Base-by-base conservation (phyloP, 2,888 invertebrate genomes). In the Suillia variegata region DNA sequence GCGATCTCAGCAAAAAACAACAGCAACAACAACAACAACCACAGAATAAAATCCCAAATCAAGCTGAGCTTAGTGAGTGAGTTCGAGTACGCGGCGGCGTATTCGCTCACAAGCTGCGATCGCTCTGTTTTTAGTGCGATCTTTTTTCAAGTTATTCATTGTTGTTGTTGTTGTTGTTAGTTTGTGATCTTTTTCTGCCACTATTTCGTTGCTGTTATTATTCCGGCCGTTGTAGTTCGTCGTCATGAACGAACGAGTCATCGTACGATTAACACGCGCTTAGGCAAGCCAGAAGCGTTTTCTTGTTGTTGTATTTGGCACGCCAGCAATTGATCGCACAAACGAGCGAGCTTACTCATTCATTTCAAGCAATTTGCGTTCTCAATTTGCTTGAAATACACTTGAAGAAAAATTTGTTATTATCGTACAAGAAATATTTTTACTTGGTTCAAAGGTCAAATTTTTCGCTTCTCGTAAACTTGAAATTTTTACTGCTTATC, bases 261-360 rank as follows among this genome's bases (percentile, higher is more conserved):
- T 68, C 66, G 73, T 65, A 67, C 73, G 75, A 75, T 73, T 70
- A 72, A 73, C 67, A 64, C 26, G 38, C 50, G 48, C 52, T 10
- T 22, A 22, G 15, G 20, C 24, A n/a, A 48, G 26, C 26, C 54
- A 4, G 18, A 26, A 10, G n/a, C n/a, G n/a, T n/a, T n/a, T n/a
- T n/a, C n/a, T n/a, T n/a, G 12, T 6, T 12, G 31, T 6, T 8
- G 31, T 12, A 8, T 31, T 47, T 47, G n/a, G 24, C 49, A 18
- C 22, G 17, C 17, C 15, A 17, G 24, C 5, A 22, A 20, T 55
- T 49, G n/a, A 31, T 24, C 22, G 31, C 47, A 34, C 12, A 48
- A 13, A 55, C 15, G 18, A n/a, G n/a, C n/a, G n/a, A n/a, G n/a
- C n/a, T n/a, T n/a, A n/a, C n/a, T n/a, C n/a, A n/a, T n/a, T n/a